Percentiles rank a stretch among this genome's conserved stretches.
phyloP scores from a whole-genome alignment of 2,888 invertebrate genomes.

The Eupithecia abbreviata region DNA sequence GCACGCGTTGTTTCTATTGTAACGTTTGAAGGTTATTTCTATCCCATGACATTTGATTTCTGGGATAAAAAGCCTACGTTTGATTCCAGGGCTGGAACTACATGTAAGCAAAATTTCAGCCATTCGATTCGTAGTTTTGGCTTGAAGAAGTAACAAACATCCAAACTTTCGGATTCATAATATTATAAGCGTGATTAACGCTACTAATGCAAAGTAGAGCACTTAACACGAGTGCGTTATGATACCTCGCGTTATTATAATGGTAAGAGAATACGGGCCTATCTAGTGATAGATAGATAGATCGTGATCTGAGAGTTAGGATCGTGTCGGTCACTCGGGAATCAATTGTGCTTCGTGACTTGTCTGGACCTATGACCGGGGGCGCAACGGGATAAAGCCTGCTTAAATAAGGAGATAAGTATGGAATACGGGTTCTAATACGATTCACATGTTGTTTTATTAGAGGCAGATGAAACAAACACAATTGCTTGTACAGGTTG shows the following conservation, averaged over 20 bases:
- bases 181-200: too few species aligned
- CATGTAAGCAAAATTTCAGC: too few species aligned
- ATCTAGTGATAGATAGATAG: not conserved
- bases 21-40: too few species aligned
- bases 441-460: not conserved
- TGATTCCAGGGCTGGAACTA: too few species aligned
- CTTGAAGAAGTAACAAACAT: too few species aligned
- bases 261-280: not conserved
- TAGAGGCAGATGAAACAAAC: not conserved
- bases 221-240: not conserved
- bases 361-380: conserved; percentile 56
- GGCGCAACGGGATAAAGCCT: conserved; percentile 19
- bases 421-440: conserved; percentile 4
- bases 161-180: too few species aligned
- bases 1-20: too few species aligned
- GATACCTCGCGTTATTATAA: not conserved
- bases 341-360: conserved; percentile 62
- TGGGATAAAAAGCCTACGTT: too few species aligned
- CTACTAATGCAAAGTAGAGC: not conserved
- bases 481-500: not conserved
- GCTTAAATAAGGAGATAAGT: conserved; percentile 3
- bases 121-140: too few species aligned
- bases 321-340: conserved; percentile 53
- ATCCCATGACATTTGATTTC: too few species aligned
- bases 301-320: conserved; percentile 58